Evolutionary conservation across 35 echinoderm and acorn worm genomes (phyloP).

Genomic region (Heliocidaris erythrogramma): DNA sequence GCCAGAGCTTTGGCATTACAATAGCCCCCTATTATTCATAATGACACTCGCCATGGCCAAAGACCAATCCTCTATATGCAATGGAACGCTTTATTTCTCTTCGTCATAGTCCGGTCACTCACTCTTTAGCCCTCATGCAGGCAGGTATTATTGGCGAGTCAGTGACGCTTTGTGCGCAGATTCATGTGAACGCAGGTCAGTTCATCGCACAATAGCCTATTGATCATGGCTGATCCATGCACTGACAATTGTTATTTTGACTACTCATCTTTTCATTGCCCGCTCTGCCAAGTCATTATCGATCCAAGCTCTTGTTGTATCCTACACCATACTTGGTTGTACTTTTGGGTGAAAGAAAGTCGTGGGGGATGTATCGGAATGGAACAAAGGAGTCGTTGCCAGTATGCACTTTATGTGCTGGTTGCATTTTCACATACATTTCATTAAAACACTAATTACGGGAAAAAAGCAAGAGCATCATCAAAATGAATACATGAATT

Average conservation of each 20-base stretch:
- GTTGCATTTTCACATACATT: neutral
- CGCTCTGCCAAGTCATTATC: neutral
- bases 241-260: neutral
- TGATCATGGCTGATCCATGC: neutral
- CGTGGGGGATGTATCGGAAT: neutral
- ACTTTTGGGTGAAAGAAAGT: constrained; percentile 5
- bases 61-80: neutral
- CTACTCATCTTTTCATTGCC: neutral
- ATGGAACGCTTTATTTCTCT: neutral
- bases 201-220: neutral
- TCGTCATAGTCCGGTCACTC: neutral
- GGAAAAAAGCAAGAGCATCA: neutral
- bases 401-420: neutral
- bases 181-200: constrained; percentile 8
- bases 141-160: neutral
- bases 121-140: neutral
- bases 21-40: neutral
- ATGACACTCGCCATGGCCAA: neutral
- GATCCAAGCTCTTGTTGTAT: neutral
- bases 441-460: neutral
- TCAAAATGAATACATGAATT: neutral
- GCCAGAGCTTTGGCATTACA: neutral
- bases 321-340: neutral
- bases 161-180: neutral
- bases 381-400: neutral